Percentiles rank a stretch among this genome's conserved stretches.
Evolutionary conservation across 2,797 vertebrate genomes (phyloP).

Genomic region (Argentina silus): DNA sequence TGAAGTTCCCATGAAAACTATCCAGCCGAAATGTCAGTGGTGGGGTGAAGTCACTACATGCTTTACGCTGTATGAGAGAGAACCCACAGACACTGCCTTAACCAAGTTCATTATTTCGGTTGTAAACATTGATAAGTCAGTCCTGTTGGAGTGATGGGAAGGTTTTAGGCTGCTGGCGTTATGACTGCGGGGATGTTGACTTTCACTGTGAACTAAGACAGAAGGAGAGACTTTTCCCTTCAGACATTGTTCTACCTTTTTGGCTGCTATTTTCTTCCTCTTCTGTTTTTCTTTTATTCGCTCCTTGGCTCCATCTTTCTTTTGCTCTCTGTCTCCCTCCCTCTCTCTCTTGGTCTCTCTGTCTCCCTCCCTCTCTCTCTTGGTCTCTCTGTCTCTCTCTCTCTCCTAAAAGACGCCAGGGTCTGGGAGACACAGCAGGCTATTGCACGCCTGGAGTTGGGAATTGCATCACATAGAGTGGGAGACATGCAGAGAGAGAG

Average conservation of each 20-base stretch:
- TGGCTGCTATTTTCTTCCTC: background rate
- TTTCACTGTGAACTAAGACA: background rate
- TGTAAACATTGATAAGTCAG: background rate
- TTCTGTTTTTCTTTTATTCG: background rate
- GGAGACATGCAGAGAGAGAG: background rate
- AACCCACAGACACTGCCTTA: background rate
- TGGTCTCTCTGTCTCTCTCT: conserved; percentile 26
- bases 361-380: background rate
- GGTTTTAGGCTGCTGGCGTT: background rate
- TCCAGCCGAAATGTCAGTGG: background rate
- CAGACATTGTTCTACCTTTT: background rate
- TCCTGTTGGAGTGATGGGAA: background rate
- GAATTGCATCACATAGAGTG: too few species aligned
- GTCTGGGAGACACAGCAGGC: too few species aligned
- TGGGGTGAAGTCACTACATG: background rate
- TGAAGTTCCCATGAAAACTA: too few species aligned
- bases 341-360: conserved; percentile 36
- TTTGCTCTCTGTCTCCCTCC: conserved; percentile 5
- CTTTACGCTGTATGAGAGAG: background rate
- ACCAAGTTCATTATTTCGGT: background rate
- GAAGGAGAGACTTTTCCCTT: background rate
- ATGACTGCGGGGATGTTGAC: background rate
- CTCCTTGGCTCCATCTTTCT: background rate
- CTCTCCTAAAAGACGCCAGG: background rate
- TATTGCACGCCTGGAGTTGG: too few species aligned